Conservation (phyloP, 2,113 vertebrate species). For the Sitta europaea region DNA sequence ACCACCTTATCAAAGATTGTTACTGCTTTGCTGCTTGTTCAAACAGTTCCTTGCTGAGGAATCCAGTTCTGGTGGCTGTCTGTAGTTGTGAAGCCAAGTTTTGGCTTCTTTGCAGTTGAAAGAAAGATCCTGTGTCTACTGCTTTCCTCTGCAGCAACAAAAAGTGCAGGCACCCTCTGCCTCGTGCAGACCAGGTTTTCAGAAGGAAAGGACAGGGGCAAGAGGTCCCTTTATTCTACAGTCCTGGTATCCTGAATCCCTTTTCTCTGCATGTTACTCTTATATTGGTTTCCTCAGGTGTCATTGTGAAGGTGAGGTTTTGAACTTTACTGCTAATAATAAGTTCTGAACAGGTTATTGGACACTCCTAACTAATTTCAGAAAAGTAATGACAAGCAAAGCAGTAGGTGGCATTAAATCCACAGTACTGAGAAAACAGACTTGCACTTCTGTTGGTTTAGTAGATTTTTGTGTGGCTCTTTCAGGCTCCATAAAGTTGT, state of each 20-base stretch:
- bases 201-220: not conserved
- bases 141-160: not conserved
- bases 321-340: not conserved
- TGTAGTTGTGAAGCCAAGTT: not conserved
- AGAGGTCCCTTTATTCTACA: not conserved
- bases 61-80: not conserved
- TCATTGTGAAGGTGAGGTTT: not conserved
- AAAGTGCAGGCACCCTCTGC: fast-evolving
- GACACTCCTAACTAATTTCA: not conserved
- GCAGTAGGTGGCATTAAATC: not conserved
- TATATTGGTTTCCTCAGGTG: not conserved
- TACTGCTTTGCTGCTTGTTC: not conserved
- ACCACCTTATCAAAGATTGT: not conserved
- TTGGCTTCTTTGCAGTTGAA: not conserved
- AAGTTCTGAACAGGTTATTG: not conserved
- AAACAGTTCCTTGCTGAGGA: not conserved
- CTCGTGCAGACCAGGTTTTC: not conserved
- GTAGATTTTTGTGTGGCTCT: not conserved
- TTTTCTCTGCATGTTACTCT: not conserved
- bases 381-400: not conserved
- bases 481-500: not conserved
- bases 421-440: not conserved
- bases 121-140: not conserved
- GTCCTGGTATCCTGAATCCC: not conserved
- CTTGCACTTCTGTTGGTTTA: not conserved